Evolutionary conservation across 2,888 invertebrate genomes (phyloP).

Genomic region (Merodon equestris): DNA sequence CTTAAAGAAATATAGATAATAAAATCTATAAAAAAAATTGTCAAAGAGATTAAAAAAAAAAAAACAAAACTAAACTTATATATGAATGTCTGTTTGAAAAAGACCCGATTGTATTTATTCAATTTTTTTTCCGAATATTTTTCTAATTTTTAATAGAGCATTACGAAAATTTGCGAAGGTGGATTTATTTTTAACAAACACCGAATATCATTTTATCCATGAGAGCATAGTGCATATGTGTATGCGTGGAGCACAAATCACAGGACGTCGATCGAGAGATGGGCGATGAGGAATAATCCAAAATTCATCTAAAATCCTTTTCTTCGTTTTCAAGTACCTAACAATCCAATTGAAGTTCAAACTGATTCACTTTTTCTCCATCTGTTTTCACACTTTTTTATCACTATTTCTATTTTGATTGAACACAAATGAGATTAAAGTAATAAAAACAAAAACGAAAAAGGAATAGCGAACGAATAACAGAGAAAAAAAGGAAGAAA

Average conservation of each 20-base stretch:
- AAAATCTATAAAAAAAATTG: slow-evolving; percentile 69
- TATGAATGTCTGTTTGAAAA: neutral
- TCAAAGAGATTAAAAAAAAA: slow-evolving; percentile 70
- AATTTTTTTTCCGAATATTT: neutral
- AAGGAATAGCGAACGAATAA: neutral
- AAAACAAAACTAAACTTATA: slow-evolving; percentile 32
- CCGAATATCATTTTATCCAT: slow-evolving; percentile 49
- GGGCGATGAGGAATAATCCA: slow-evolving; percentile 30
- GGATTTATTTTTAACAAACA: slow-evolving; percentile 49
- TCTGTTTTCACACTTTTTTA: slow-evolving; percentile 7
- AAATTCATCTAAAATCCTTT: slow-evolving; percentile 56
- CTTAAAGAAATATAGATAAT: slow-evolving; percentile 72
- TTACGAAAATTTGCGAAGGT: slow-evolving; percentile 45
- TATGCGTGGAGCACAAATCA: slow-evolving; percentile 38
- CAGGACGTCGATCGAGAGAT: slow-evolving; percentile 30
- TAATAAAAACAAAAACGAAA: slow-evolving; percentile 6
- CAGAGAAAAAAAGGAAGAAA: slow-evolving; percentile 8
- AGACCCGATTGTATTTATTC: slow-evolving; percentile 16
- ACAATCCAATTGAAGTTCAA: neutral
- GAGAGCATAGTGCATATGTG: slow-evolving; percentile 38
- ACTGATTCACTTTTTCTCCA: too few relatives aligned
- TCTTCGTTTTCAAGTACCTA: neutral
- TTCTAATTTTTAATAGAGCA: slow-evolving; percentile 28
- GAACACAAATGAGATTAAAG: neutral
- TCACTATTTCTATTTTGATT: neutral